Base-by-base conservation (phyloP, 2,797 vertebrate genomes). In the Amblyopsis hoosieri region DNA sequence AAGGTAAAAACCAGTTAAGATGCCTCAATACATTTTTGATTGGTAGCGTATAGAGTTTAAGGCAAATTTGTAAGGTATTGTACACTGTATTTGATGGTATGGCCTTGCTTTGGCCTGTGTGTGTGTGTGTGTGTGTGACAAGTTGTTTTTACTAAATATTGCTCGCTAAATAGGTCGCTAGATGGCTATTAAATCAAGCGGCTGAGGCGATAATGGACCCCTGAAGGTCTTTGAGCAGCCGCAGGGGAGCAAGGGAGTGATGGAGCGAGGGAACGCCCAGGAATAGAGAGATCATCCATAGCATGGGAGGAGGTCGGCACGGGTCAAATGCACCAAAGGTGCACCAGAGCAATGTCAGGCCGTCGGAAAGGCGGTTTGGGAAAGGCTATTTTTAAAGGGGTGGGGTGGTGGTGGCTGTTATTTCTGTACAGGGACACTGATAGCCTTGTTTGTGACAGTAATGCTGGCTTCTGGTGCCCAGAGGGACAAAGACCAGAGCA, bases 181-280 rank as follows among this genome's bases (percentile, higher is more conserved):
- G 64, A 58, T 57, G 47, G 45, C 47, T 71, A 74, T 78, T 72
- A 52, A 76, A 75, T 71, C 57, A 66, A 74, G 66, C 57, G 45
- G 64, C 60, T n/a, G 57, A 69, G 59, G 72, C 67, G 76, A 74
- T 71, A 72, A 81, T 62, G 62, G 65, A 19, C 65, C 67, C 33
- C 23, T 58, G 67, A 80, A 71, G 66, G 69, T 62, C 29, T 61
- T 62, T 71, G 23, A 66, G 33, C 19, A 67, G n/a, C 56, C 62
- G 48, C 3, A 29, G 67, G 63, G 56, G 62, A 64, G 61, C 31
- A 4, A 50, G 63, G 56, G 62, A 64, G 61, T 23, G 6, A 50
- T 4, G 49, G 57, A 46, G 42, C 23, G 51, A 60, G 58, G 6
- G 23, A n/a, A 29, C 13, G 31, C 51, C 37, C 13, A 50, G 5